These are phyloP conservation scores for Pachyuromys duprasi DNA, from an alignment of 2,797 vertebrate genomes.

Conservation along the genomic window DNA sequence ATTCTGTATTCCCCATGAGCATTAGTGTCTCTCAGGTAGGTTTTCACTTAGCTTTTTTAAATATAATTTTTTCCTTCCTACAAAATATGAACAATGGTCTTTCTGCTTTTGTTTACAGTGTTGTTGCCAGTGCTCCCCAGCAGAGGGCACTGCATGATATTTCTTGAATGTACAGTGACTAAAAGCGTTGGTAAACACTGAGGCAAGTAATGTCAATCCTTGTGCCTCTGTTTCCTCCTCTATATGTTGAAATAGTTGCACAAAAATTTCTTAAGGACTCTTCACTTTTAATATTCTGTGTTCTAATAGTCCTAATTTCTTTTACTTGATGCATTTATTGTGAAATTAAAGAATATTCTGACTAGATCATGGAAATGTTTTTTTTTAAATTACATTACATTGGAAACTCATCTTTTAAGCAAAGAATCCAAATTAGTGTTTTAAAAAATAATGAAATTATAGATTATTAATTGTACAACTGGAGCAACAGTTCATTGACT, in stretches of 20 bases:
- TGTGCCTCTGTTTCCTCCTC: neutral
- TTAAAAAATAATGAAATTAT: slow-evolving; percentile 33
- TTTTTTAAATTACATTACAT: neutral
- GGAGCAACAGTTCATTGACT: neutral
- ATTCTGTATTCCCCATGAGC: neutral
- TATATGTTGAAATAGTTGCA: neutral
- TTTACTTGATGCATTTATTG: neutral
- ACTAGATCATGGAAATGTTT: slow-evolving; percentile 1
- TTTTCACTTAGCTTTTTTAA: neutral
- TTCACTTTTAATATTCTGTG: slow-evolving; percentile 42
- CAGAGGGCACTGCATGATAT: slow-evolving; percentile 49
- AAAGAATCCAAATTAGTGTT: slow-evolving; percentile 54
- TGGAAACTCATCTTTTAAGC: neutral
- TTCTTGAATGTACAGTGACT: neutral
- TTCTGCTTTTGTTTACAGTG: neutral
- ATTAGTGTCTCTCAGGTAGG: neutral
- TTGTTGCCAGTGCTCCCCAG: neutral
- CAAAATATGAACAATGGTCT: neutral
- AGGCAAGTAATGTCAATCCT: neutral
- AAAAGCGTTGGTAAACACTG: neutral
- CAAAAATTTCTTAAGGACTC: neutral
- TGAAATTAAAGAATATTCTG: slow-evolving; percentile 27
- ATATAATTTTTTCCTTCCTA: neutral
- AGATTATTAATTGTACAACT: neutral
- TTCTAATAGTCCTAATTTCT: slow-evolving; percentile 22